phyloP scores from a whole-genome alignment of 2,113 vertebrate species.

The Hypocryptadius cinnamomeus region DNA sequence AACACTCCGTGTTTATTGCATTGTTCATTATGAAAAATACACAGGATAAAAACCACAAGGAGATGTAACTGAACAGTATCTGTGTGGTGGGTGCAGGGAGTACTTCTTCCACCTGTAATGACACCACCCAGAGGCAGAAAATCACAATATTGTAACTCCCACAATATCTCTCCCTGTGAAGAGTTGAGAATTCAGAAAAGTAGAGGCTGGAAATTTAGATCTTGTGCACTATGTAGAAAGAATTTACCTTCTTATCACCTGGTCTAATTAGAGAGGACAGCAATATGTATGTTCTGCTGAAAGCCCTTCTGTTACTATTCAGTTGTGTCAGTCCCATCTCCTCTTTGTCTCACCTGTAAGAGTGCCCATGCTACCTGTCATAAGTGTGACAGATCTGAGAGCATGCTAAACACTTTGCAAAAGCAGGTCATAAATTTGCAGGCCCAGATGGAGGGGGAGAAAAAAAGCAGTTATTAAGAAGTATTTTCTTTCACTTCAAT shows the following conservation, averaged over 20 bases:
- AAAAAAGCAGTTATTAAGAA: background rate
- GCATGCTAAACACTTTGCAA: background rate
- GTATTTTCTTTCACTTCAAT: slow-evolving; percentile 1
- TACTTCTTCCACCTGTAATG: slow-evolving; percentile 18
- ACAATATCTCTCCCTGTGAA: background rate
- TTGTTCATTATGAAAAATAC: slow-evolving; percentile 69
- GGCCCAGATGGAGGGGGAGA: background rate
- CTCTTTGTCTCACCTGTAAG: background rate
- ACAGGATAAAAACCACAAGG: slow-evolving; percentile 50
- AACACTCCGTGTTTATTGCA: slow-evolving; percentile 63
- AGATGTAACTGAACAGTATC: slow-evolving; percentile 35
- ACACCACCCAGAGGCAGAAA: slow-evolving; percentile 8
- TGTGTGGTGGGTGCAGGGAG: background rate
- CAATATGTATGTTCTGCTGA: background rate
- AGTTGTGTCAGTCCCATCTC: background rate
- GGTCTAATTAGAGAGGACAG: background rate
- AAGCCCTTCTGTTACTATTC: background rate
- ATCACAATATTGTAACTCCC: background rate
- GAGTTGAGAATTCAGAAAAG: background rate
- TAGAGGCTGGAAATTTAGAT: background rate
- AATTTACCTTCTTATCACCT: background rate
- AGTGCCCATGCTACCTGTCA: background rate
- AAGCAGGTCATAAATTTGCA: background rate
- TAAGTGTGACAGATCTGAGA: background rate
- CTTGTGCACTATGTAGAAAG: background rate